A percentile compares a stretch with the other conserved stretches of the same genome.
phyloP scores from a whole-genome alignment of 2,113 vertebrate species.

The Dendrocopos noguchii region DNA sequence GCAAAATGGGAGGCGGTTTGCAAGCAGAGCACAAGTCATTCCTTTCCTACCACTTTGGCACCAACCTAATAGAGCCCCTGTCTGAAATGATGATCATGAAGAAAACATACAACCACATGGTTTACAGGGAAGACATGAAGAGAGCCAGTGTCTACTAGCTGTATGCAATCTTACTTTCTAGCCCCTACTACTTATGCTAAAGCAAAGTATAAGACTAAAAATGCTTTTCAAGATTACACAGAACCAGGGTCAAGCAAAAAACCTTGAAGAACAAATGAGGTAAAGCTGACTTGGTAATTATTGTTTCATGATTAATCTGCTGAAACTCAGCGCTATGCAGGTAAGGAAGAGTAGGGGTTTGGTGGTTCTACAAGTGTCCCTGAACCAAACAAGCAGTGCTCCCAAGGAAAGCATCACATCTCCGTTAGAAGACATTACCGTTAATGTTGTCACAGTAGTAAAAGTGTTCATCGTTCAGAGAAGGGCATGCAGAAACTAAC shows the following conservation, averaged over 20 bases:
- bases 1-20: not conserved
- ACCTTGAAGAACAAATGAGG: not conserved
- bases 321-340: not conserved
- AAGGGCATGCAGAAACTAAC: constrained; percentile 91
- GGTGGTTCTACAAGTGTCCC: not conserved
- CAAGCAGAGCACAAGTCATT: not conserved
- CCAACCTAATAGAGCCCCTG: not conserved
- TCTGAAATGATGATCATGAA: not conserved
- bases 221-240: not conserved
- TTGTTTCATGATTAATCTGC: not conserved
- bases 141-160: not conserved
- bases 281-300: not conserved
- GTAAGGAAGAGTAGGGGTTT: not conserved
- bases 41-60: not conserved
- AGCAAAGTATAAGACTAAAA: not conserved
- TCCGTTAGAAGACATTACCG: constrained; percentile 82
- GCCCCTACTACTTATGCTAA: not conserved
- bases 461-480: constrained; percentile 96
- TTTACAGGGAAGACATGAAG: not conserved
- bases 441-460: constrained; percentile 99
- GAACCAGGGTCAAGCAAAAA: not conserved
- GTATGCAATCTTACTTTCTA: not conserved
- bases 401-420: not conserved
- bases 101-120: not conserved
- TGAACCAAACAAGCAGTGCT: fast-evolving